These are phyloP conservation scores for Pentamera pediparva DNA, from an alignment of 53 echinoderm and acorn worm species.

Conservation along the genomic window DNA sequence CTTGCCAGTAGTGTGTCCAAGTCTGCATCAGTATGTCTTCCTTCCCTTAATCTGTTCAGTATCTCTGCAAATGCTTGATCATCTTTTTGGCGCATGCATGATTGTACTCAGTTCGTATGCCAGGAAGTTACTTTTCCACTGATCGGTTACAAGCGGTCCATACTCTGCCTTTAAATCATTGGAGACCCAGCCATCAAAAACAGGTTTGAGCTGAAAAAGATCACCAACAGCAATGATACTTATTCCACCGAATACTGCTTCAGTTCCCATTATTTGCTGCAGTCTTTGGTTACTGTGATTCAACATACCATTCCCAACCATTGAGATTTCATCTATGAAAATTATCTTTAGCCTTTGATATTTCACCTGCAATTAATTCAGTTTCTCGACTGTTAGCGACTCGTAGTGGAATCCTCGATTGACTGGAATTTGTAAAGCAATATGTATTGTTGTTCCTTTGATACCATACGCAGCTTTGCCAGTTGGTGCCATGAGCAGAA, in stretches of 20 bases:
- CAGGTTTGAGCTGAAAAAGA: too few relatives aligned
- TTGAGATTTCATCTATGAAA: constrained; percentile 49
- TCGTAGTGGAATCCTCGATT: constrained; percentile 31
- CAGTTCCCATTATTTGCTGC: constrained; percentile 38
- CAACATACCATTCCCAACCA: constrained; percentile 38
- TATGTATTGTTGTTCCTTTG: constrained; percentile 33
- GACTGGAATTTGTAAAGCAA: constrained; percentile 10
- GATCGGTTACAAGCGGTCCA: background rate
- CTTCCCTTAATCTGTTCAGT: constrained; percentile 30
- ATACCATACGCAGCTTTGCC: constrained; percentile 49
- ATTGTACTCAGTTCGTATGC: constrained; percentile 37
- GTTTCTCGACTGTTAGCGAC: constrained; percentile 4
- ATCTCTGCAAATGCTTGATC: constrained; percentile 26
- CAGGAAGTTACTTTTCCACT: constrained; percentile 30
- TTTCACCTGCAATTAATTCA: constrained; percentile 21
- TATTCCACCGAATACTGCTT: constrained; percentile 45
- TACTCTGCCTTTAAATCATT: background rate
- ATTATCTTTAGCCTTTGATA: constrained; percentile 14
- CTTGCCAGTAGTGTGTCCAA: background rate
- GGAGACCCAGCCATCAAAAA: too few relatives aligned
- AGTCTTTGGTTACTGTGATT: constrained; percentile 38
- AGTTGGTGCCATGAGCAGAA: constrained; percentile 46
- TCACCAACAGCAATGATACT: constrained; percentile 54
- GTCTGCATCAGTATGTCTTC: constrained; percentile 23
- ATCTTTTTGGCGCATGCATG: constrained; percentile 44